phyloP scores from a whole-genome alignment of 1,140 invertebrate species.

The Cheumatopsyche charites region DNA sequence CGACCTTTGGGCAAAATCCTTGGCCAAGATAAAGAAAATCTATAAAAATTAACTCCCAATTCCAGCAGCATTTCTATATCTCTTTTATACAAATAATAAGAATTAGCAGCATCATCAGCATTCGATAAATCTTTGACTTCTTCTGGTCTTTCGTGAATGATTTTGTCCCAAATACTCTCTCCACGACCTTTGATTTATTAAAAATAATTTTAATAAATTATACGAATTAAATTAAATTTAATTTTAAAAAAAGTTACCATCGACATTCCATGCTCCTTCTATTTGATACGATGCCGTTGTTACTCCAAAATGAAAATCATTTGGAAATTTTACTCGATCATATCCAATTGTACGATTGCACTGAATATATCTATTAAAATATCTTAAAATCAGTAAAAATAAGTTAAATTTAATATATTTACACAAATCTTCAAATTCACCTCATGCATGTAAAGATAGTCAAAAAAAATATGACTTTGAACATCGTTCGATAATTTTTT shows the following conservation, averaged over 20 bases:
- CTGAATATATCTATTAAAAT: background rate
- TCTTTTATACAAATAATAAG: conserved; percentile 62
- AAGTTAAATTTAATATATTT: too few relatives aligned
- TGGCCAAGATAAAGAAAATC: conserved; percentile 71
- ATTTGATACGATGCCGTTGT: conserved; percentile 67
- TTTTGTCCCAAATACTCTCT: conserved; percentile 60
- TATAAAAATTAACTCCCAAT: conserved; percentile 63
- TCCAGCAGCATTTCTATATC: conserved; percentile 59
- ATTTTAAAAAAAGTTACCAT: conserved; percentile 55
- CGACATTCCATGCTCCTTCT: conserved; percentile 68
- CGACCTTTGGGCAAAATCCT: conserved; percentile 63
- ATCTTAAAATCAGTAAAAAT: too few relatives aligned
- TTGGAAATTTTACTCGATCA: conserved; percentile 56
- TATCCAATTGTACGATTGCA: conserved; percentile 30
- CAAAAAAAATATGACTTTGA: too few relatives aligned
- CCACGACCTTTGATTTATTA: conserved; percentile 47
- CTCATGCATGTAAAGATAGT: too few relatives aligned
- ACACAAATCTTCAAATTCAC: too few relatives aligned
- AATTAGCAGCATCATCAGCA: conserved; percentile 64
- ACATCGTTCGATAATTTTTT: too few relatives aligned
- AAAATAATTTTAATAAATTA: conserved; percentile 4
- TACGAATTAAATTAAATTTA: background rate
- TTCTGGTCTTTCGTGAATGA: conserved; percentile 56
- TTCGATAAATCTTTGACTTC: conserved; percentile 57
- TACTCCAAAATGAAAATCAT: conserved; percentile 64